These are phyloP conservation scores for Agriopis aurantiaria DNA, from an alignment of 2,888 invertebrate genomes.

Conservation along the genomic window DNA sequence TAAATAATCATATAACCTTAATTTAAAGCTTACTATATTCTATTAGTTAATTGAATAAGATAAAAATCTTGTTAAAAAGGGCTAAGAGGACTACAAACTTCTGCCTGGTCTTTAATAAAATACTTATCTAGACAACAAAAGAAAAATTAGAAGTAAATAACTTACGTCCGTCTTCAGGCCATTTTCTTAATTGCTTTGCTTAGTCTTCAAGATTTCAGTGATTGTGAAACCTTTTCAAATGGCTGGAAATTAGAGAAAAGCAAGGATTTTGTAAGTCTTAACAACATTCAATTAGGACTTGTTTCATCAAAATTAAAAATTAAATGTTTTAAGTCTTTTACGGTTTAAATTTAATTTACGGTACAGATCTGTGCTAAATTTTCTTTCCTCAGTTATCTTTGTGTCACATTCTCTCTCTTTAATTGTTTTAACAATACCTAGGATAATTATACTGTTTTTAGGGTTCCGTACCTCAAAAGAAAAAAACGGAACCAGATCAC, in stretches of 20 bases:
- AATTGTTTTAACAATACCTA: too few species aligned
- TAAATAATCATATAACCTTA: too few species aligned
- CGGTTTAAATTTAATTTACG: constrained; percentile 22
- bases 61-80: constrained; percentile 1
- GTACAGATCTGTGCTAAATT: too few species aligned
- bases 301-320: constrained; percentile 30
- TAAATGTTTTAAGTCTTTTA: constrained; percentile 25
- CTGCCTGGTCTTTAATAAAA: background rate
- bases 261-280: background rate
- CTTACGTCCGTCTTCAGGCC: constrained; percentile 2
- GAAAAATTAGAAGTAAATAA: constrained; percentile 12
- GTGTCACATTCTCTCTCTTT: too few species aligned
- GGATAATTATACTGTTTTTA: too few species aligned
- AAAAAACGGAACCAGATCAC: too few species aligned
- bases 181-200: constrained; percentile 14
- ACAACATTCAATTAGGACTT: constrained; percentile 32
- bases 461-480: too few species aligned
- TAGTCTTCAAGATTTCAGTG: constrained; percentile 9
- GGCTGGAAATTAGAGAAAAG: constrained; percentile 1
- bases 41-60: background rate
- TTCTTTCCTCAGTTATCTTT: too few species aligned
- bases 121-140: constrained; percentile 5
- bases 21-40: background rate
- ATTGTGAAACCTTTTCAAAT: constrained; percentile 9
- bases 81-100: constrained; percentile 2